Base-by-base conservation (phyloP, 2,797 vertebrate species). In the Chaetophractus vellerosus region DNA sequence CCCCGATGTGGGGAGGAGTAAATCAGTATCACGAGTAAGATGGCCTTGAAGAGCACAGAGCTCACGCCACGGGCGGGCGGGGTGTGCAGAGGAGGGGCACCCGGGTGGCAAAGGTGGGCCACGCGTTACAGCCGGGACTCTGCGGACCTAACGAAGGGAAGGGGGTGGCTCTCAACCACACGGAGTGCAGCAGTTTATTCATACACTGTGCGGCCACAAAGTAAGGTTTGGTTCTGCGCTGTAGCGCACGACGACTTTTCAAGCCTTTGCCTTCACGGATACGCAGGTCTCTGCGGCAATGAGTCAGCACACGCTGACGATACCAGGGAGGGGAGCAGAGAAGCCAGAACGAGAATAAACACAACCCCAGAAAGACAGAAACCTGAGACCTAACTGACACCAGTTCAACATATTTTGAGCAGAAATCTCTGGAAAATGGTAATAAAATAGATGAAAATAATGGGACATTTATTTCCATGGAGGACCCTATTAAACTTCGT, bases 241-340 rank as follows among this genome's bases (percentile, higher is more conserved):
- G 16, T 31, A 31, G 6, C 6, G 10, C 2, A n/a, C 3, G 2
- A 26, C 38, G 1, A 19, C 33, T 31, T 28, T 61, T 48, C 18
- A 0, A n/a, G 9, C 0, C 59, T 24, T 2, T 23, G 71, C 4
- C 50, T 52, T 66, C 31, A 1, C 0, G 1, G 21, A 87, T 0
- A 1, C 0, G 2, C 0, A 19, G 38, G 52, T 11, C 21, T 28
- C 19, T 1, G 9, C 26, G 31, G 24, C 14, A 0, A 3, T 1
- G 50, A 61, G 33, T 15, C 6, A 6, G 48, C 11, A 33, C 0
- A 28, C 3, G 7, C 23, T 0, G 15, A 21, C 0, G 18, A 63
- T 10, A 19, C 26, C 38, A 23, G 7, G 0, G 4, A 12, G 18
- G 31, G 14, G 5, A 48, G 15, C 2, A 36, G 41, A n/a, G 26